Percentiles rank a stretch among this genome's conserved stretches.
phyloP scores from a whole-genome alignment of 2,113 vertebrate species.

The Vidua chalybeata region DNA sequence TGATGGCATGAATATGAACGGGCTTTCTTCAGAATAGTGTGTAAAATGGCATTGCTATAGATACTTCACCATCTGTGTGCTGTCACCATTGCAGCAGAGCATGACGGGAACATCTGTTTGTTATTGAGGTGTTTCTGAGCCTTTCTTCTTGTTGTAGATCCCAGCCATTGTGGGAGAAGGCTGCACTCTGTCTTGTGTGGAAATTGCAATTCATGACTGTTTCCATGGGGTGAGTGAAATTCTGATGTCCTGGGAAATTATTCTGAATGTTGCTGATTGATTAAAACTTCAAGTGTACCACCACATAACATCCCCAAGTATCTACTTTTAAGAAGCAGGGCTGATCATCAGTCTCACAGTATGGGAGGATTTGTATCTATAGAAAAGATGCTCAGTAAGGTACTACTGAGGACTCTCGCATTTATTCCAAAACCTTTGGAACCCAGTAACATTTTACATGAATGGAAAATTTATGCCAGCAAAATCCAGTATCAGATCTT shows the following conservation, averaged over 20 bases:
- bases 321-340: neutral
- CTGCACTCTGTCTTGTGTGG: slow-evolving; percentile 66
- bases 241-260: neutral
- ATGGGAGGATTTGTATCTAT: neutral
- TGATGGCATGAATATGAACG: neutral
- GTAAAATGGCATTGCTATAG: neutral
- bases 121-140: neutral
- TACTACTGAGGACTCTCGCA: neutral
- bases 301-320: neutral
- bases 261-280: neutral
- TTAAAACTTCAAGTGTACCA: neutral
- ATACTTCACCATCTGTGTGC: neutral
- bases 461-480: neutral
- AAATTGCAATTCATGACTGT: slow-evolving; percentile 74
- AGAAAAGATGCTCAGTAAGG: neutral
- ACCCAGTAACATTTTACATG: neutral
- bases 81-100: neutral
- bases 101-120: neutral
- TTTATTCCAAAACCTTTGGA: neutral
- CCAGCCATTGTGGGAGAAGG: slow-evolving; percentile 79
- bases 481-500: neutral
- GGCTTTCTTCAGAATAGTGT: neutral
- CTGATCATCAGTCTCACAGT: neutral
- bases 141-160: slow-evolving; percentile 73
- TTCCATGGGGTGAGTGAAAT: slow-evolving; percentile 78